Evolutionary conservation across 1,140 invertebrate species (phyloP).

Genomic region (Pogonus chalceus): DNA sequence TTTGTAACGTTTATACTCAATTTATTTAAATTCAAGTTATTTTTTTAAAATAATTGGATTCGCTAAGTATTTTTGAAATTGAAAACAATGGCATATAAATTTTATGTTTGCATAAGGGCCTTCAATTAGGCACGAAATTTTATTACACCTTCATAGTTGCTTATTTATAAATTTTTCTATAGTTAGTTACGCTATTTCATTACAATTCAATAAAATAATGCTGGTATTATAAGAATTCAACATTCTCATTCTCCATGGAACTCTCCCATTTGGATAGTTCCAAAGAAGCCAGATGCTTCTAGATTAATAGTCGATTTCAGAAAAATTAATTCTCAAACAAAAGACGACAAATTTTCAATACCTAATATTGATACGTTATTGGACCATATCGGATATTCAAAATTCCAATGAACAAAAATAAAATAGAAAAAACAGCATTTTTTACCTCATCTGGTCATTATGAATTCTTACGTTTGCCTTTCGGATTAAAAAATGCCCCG

Average conservation of each 20-base stretch:
- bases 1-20: too few relatives aligned
- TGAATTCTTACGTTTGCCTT: slow-evolving; percentile 35
- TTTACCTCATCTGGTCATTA: slow-evolving; percentile 28
- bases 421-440: slow-evolving; percentile 40
- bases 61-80: too few relatives aligned
- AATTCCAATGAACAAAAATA: slow-evolving; percentile 22
- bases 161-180: too few relatives aligned
- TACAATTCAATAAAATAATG: too few relatives aligned
- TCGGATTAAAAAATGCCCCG: slow-evolving; percentile 35
- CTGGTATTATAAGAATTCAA: too few relatives aligned
- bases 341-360: slow-evolving; percentile 18
- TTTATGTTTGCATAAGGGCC: too few relatives aligned
- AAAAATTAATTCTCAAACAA: slow-evolving; percentile 19
- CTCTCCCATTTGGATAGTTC: slow-evolving; percentile 24
- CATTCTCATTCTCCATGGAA: slow-evolving; percentile 22
- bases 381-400: slow-evolving; percentile 16
- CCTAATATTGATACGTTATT: slow-evolving; percentile 27
- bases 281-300: slow-evolving; percentile 27
- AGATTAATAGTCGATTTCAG: slow-evolving; percentile 26
- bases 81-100: too few relatives aligned
- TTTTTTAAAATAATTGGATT: too few relatives aligned
- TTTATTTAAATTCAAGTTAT: too few relatives aligned
- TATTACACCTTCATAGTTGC: too few relatives aligned
- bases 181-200: too few relatives aligned
- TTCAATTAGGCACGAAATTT: too few relatives aligned